Conservation (phyloP, 2,888 invertebrate species). For the Dusona sp. region DNA sequence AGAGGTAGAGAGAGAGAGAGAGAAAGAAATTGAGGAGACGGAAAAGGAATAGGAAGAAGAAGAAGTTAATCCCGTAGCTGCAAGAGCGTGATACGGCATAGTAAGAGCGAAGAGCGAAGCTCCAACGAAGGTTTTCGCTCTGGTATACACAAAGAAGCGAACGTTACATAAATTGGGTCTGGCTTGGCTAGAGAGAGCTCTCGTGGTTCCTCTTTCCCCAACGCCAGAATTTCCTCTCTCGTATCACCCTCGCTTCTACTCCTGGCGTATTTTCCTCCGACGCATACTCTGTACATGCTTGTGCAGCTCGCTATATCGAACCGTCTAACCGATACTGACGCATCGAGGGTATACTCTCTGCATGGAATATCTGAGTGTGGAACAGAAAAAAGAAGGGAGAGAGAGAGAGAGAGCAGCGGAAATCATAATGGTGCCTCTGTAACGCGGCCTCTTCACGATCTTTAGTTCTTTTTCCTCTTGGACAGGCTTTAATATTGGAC, state of each 20-base stretch:
- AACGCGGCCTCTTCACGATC: slow-evolving; percentile 45
- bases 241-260: slow-evolving; percentile 22
- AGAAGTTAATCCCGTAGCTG: slow-evolving; percentile 73
- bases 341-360: slow-evolving; percentile 26
- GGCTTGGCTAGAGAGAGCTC: slow-evolving; percentile 57
- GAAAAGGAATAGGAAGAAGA: slow-evolving; percentile 48
- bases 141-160: slow-evolving; percentile 70
- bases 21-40: slow-evolving; percentile 61
- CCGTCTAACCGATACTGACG: slow-evolving; percentile 60
- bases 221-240: slow-evolving; percentile 58
- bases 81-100: slow-evolving; percentile 66
- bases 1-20: not conserved
- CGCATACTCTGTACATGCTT: slow-evolving; percentile 20
- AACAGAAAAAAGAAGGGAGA: not conserved
- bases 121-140: slow-evolving; percentile 36
- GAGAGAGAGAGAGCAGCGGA: not conserved
- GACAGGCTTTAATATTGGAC: slow-evolving; percentile 61
- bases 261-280: slow-evolving; percentile 19
- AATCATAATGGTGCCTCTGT: slow-evolving; percentile 59
- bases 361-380: not conserved
- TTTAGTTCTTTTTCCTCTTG: slow-evolving; percentile 34
- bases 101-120: slow-evolving; percentile 60
- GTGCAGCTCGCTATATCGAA: slow-evolving; percentile 30
- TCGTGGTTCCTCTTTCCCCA: not conserved
- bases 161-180: slow-evolving; percentile 74